A percentile compares a stretch with the other conserved stretches of the same genome.
Conservation (phyloP, 2,888 invertebrate species). For the Callosobruchus maculatus region DNA sequence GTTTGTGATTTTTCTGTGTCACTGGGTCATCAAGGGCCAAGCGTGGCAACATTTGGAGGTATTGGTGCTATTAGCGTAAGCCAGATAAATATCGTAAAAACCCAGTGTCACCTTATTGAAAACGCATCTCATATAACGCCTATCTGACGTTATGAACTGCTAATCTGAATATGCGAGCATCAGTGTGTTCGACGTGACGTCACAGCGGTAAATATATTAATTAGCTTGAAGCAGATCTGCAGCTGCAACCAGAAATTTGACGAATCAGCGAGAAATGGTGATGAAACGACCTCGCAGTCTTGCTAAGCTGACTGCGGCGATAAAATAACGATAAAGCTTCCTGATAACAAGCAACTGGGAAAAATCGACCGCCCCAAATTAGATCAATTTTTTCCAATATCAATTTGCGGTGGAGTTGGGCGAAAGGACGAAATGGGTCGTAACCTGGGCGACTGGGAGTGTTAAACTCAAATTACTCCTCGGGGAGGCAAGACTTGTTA, state of each 20-base stretch:
- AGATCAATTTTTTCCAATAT: neutral
- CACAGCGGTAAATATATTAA: too few relatives aligned
- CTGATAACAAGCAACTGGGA: neutral
- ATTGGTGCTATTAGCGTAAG: too few relatives aligned
- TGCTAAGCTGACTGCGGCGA: neutral
- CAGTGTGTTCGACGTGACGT: too few relatives aligned
- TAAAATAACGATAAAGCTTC: neutral
- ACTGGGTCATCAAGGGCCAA: too few relatives aligned
- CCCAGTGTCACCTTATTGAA: too few relatives aligned
- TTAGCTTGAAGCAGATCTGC: constrained; percentile 2
- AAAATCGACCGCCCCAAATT: neutral
- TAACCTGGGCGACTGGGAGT: constrained; percentile 27
- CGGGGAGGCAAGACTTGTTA: constrained; percentile 25
- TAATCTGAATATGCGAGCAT: too few relatives aligned
- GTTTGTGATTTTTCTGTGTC: too few relatives aligned
- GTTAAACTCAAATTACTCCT: constrained; percentile 42
- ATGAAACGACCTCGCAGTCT: neutral
- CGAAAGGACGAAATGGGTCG: constrained; percentile 10
- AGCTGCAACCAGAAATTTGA: neutral
- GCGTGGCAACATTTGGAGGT: too few relatives aligned
- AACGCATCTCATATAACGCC: too few relatives aligned
- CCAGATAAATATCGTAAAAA: too few relatives aligned
- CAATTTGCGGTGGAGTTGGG: constrained; percentile 3
- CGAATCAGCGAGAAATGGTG: neutral
- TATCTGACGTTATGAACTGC: too few relatives aligned